Evolutionary conservation across 2,113 vertebrate species (phyloP), one percentile per base, ranked within the genome.

Genomic region (Apodemus speciosus): DNA sequence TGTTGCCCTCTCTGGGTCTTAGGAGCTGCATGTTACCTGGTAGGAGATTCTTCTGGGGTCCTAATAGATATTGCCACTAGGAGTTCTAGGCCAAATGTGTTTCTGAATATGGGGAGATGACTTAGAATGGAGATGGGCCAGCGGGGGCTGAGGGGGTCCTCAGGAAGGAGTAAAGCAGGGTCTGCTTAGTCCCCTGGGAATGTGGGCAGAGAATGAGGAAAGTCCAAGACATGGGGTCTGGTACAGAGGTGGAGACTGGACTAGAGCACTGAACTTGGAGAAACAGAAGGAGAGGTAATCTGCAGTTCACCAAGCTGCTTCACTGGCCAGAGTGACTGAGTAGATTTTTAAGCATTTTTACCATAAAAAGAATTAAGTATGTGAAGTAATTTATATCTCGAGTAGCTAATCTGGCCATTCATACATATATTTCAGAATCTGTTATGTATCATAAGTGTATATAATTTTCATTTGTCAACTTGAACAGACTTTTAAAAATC

Each of bases 271-370:
- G n/a, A 13, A 81, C 53, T 81, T 40, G 23, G 79, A 40, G n/a
- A 56, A 58, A 60, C 0, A 3, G n/a, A 81, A 13, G 53, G 53
- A 81, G 53, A 60, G 23, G 13, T 38, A 10, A n/a, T 58, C 21
- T 58, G 21, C 53, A 40, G 25, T 27, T 16, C 60, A 51, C 23
- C 79, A 27, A 40, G n/a, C 23, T 81, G 79, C 53, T 81, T 60
- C 79, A 40, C 13, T 58, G 9, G 11, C 77, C 77, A 88, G 40
- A 64, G 23, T 15, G 60, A 62, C 51, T 46, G 81, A 35, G 60
- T 64, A 64, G 81, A 85, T 85, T 85, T 76, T 85, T 25, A 85
- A 90, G 62, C 40, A 21, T 85, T 90, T 53, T 62, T 35, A 69
- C 25, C 25, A 76, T 62, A 68, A 84, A 89, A 62, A 83, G 18